Evolutionary conservation across 92 coral and sea anemone genomes (phyloP), one percentile per base, ranked within the genome.

Genomic region (Pocillopora meandrina): DNA sequence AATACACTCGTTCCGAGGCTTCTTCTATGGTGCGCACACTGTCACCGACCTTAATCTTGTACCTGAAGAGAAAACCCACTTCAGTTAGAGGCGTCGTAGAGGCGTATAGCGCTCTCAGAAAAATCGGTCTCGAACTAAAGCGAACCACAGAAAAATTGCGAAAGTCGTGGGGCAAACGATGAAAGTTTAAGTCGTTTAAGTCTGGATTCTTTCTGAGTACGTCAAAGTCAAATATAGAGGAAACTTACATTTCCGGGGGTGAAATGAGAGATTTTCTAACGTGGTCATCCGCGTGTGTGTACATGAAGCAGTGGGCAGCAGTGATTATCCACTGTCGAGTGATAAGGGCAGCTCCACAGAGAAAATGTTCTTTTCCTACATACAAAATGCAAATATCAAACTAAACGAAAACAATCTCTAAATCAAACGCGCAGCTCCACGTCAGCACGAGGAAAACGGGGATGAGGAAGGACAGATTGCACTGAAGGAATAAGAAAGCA

Each of bases 271-370:
- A 65, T 5, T 62, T 71, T 65, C 72, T 83, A 58, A 58, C 31
- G 20, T 75, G 58, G 8, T 56, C 76, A 58, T 75, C 76, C 42
- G 82, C n/a, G 68, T 66, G n/a, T 66, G 56, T 66, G 77, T 84
- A 77, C 83, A 84, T 77, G 66, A 92, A 92, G 70, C 91, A 92
- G 52, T 89, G 93, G 16, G 93, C 95, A 20, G 93, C 91, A 18
- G 95, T 92, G 12, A 91, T 19, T 21, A 91, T 88, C 95, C 95
- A 91, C 72, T 61, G 66, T 14, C 56, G 23, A n/a, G 57, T 65
- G 42, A 92, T 90, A 69, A 92, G 78, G 0, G 91, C 92, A 56
- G 93, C 94, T 12, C 95, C 95, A 87, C 95, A 89, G 36, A 55
- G 23, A 71, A 84, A 72, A 12, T 17, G 26, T 5, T 60, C 34